Conservation (phyloP, 2,888 invertebrate species). For the Nomada goodeniana region DNA sequence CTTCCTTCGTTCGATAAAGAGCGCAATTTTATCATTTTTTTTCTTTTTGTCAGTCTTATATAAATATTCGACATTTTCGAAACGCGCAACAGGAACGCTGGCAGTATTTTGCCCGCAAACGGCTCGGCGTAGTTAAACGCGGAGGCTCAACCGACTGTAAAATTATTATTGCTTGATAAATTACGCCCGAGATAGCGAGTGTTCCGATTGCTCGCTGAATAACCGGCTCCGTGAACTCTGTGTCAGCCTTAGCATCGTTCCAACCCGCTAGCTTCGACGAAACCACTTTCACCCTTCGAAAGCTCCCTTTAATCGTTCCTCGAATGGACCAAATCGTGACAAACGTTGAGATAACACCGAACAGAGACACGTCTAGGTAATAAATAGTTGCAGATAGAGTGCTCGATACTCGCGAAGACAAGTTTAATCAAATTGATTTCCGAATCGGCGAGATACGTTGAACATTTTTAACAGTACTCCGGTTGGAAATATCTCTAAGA, state of each 20-base stretch:
- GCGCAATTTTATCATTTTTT: too few relatives aligned
- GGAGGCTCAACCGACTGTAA: slow-evolving; percentile 7
- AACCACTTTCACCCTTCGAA: slow-evolving; percentile 43
- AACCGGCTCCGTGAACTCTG: slow-evolving; percentile 35
- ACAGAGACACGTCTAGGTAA: background rate
- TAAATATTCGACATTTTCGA: too few relatives aligned
- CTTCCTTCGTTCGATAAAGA: too few relatives aligned
- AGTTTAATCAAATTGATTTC: too few relatives aligned
- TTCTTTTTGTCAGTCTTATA: too few relatives aligned
- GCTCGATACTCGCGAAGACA: too few relatives aligned
- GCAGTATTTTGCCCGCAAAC: background rate
- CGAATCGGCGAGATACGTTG: too few relatives aligned
- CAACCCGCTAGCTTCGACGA: slow-evolving; percentile 31
- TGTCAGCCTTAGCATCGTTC: slow-evolving; percentile 36
- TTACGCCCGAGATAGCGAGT: background rate
- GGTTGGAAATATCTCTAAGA: too few relatives aligned
- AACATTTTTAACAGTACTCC: too few relatives aligned
- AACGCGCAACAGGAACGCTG: background rate
- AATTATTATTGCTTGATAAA: slow-evolving; percentile 28
- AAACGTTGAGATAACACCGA: background rate
- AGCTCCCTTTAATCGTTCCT: slow-evolving; percentile 15
- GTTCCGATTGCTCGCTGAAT: slow-evolving; percentile 21
- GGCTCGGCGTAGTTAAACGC: background rate
- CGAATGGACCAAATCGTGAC: background rate
- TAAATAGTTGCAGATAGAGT: background rate